These are phyloP conservation scores for Tachina lurida DNA, from an alignment of 2,888 invertebrate species.

Conservation along the genomic window DNA sequence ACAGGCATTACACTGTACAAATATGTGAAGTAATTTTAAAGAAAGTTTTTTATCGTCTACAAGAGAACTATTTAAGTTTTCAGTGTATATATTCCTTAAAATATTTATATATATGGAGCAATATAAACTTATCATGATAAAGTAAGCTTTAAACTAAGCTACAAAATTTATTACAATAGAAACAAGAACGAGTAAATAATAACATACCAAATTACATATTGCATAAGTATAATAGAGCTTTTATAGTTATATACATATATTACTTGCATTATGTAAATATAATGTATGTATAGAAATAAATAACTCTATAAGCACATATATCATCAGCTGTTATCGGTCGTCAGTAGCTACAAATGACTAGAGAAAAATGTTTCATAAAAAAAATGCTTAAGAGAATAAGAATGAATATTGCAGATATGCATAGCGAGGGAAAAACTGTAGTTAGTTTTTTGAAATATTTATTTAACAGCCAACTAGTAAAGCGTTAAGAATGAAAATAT, in stretches of 20 bases:
- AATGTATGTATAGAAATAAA: neutral
- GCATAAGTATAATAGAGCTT: slow-evolving; percentile 45
- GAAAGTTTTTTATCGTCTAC: too few species aligned
- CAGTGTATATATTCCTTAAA: neutral
- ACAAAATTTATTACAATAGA: slow-evolving; percentile 41
- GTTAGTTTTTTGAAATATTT: slow-evolving; percentile 65
- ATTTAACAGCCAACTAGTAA: slow-evolving; percentile 58
- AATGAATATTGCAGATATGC: slow-evolving; percentile 46
- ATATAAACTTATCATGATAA: slow-evolving; percentile 5
- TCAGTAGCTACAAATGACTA: slow-evolving; percentile 61
- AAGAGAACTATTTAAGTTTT: too few species aligned
- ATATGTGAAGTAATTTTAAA: too few species aligned
- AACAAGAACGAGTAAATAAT: slow-evolving; percentile 32
- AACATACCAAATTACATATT: slow-evolving; percentile 45
- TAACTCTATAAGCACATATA: slow-evolving; percentile 35
- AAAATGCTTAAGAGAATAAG: slow-evolving; percentile 20
- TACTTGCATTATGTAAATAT: neutral
- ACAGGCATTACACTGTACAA: too few species aligned
- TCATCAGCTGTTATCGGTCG: slow-evolving; percentile 64
- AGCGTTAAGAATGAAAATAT: slow-evolving; percentile 48
- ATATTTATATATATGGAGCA: neutral
- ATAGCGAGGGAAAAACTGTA: slow-evolving; percentile 34
- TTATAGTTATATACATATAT: neutral
- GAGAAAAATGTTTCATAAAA: slow-evolving; percentile 27
- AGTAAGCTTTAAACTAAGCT: slow-evolving; percentile 41